A percentile compares a stretch with the other conserved stretches of the same genome.
phyloP scores from a whole-genome alignment of 2,888 invertebrate species.

The Zaprionus obscuricornis region DNA sequence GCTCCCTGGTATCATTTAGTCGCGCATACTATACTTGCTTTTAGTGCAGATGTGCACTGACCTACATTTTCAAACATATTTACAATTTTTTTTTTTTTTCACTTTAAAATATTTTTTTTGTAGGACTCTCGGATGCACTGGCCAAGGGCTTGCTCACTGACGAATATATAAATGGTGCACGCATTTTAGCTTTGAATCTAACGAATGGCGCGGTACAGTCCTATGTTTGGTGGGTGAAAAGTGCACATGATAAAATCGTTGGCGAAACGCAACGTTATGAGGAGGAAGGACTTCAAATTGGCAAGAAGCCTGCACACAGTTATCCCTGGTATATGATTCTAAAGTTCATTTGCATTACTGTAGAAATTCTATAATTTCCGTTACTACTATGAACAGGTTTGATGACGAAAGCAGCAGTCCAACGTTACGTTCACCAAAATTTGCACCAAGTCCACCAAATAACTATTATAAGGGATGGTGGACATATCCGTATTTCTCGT shows the following conservation, averaged over 20 bases:
- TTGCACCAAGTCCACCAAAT: conserved; percentile 86
- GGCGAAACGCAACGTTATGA: conserved; percentile 85
- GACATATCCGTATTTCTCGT: conserved; percentile 95
- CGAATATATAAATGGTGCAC: conserved; percentile 85
- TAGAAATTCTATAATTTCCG: too few relatives aligned
- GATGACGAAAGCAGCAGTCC: conserved; percentile 86
- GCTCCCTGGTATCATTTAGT: too few relatives aligned
- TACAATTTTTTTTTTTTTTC: conserved; percentile 1
- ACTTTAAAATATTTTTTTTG: conserved; percentile 5
- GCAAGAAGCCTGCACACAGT: conserved; percentile 87
- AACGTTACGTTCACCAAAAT: conserved; percentile 86
- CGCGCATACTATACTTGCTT: too few relatives aligned
- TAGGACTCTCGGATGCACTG: conserved; percentile 89
- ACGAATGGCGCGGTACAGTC: conserved; percentile 86
- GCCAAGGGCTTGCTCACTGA: conserved; percentile 89
- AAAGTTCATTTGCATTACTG: too few relatives aligned
- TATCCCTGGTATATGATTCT: conserved; percentile 87
- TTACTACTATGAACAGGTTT: too few relatives aligned
- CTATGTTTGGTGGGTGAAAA: conserved; percentile 86
- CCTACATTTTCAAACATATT: conserved; percentile 33
- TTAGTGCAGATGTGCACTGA: conserved; percentile 26
- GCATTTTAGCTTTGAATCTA: conserved; percentile 86
- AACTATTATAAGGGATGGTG: conserved; percentile 90
- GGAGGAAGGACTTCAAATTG: conserved; percentile 85
- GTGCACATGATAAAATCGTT: conserved; percentile 68